Percentiles rank a stretch among this genome's conserved stretches.
Evolutionary conservation across 2,888 invertebrate species (phyloP).

Genomic region (Eupithecia pulchellata): DNA sequence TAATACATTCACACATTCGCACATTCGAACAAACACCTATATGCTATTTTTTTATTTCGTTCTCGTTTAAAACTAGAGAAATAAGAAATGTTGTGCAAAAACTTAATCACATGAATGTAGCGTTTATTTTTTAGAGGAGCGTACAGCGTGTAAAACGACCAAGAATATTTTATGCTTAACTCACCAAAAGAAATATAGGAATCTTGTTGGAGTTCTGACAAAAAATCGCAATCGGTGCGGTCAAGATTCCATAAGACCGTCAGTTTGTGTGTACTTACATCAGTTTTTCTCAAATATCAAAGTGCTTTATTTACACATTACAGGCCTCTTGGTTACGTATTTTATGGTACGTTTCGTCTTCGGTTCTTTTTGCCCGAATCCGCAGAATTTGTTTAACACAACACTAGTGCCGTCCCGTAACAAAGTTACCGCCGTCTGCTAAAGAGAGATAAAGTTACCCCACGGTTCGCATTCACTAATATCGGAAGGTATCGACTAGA

Average conservation of each 20-base stretch:
- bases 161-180: not conserved
- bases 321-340: no score
- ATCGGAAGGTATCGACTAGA: not conserved
- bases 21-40: no score
- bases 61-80: no score
- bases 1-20: no score
- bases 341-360: slow-evolving; percentile 10
- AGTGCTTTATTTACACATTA: no score
- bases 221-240: not conserved
- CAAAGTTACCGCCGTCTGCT: slow-evolving; percentile 17
- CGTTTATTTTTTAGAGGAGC: no score
- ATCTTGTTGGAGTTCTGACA: not conserved
- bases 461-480: slow-evolving; percentile 10
- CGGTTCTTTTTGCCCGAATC: not conserved
- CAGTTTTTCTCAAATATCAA: no score
- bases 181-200: not conserved
- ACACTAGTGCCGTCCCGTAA: slow-evolving; percentile 14
- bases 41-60: no score
- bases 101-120: no score
- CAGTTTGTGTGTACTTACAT: no score
- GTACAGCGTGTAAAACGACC: no score
- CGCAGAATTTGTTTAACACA: not conserved
- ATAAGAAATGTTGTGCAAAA: no score
- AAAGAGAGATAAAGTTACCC: slow-evolving; percentile 16
- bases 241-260: not conserved